Percentiles rank a stretch among this genome's conserved stretches.
These are phyloP conservation scores for Vulpes vulpes DNA, from an alignment of 2,113 vertebrate species.

Conservation along the genomic window DNA sequence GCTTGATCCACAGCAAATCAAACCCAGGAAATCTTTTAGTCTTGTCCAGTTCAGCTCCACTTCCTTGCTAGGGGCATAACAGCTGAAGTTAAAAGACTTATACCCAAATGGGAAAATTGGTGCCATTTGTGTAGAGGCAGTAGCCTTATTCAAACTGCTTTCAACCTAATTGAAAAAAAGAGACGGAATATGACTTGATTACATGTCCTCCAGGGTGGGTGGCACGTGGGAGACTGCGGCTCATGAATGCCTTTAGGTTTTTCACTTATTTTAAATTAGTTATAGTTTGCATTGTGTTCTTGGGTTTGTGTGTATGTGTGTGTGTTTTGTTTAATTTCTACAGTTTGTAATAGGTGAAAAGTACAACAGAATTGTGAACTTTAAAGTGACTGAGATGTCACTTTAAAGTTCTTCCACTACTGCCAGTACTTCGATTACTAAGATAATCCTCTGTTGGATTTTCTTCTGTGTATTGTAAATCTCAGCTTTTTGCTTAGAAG, in stretches of 20 bases:
- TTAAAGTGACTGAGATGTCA: background rate
- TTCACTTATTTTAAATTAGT: conserved; percentile 66
- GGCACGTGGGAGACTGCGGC: conserved; percentile 20
- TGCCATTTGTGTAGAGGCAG: conserved; percentile 78
- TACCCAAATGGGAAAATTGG: conserved; percentile 77
- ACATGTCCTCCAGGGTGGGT: conserved; percentile 48
- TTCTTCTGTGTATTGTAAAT: conserved; percentile 35
- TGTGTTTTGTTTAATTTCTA: background rate
- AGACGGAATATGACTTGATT: conserved; percentile 69
- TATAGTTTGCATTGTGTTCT: conserved; percentile 54
- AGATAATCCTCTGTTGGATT: conserved; percentile 22
- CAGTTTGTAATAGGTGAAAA: background rate
- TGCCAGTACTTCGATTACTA: background rate
- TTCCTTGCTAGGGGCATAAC: conserved; percentile 78
- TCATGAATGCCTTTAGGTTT: conserved; percentile 57
- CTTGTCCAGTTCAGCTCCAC: conserved; percentile 66
- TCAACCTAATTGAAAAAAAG: conserved; percentile 70
- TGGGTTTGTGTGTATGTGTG: background rate
- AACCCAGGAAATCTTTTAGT: conserved; percentile 67
- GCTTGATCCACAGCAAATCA: conserved; percentile 58
- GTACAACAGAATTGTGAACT: conserved; percentile 25
- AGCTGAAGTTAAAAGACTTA: conserved; percentile 81
- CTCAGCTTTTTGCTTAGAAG: conserved; percentile 33
- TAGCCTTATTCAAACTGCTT: conserved; percentile 76
- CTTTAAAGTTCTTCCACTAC: background rate